Evolutionary conservation across 2,888 invertebrate species (phyloP), one percentile per base, ranked within the genome.

Genomic region (Zaprionus lineosus): DNA sequence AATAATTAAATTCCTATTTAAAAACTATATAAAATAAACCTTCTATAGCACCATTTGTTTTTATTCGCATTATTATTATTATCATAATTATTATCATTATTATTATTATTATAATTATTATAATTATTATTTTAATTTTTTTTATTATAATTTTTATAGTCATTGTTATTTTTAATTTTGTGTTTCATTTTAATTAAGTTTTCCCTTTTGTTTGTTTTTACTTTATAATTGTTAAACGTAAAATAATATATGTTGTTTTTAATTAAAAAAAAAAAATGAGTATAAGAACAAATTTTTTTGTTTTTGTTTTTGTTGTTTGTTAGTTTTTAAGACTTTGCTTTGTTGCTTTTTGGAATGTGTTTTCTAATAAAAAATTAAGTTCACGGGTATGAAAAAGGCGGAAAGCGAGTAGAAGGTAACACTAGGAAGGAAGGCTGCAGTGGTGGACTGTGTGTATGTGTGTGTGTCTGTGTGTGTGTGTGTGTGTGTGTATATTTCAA

Each of bases 41-140:
- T 86, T 85, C 86, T 79, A 86, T 86, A 79, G 79, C 79, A 79
- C 85, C 86, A 76, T 84, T 79, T 79, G 75, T 83, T 79, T 85
- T 78, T 84, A 65, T 70, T 61, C 65, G 64, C 34, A 88, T 87
- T 87, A 81, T 83, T 86, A 82, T 86, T 83, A 74, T 60, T 69
- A 59, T 46, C 51, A n/a, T n/a, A n/a, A n/a, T n/a, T n/a, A n/a
- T n/a, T n/a, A n/a, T n/a, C n/a, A 62, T 79, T 79, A 71, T 83
- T 79, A 83, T 78, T 84, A 65, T 70, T 61, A 88, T 87, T 87
- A 81, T 83, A 86, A 81, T 86, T 83, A 74, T 59, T 69, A 59
- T 46, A 48, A 62, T 56, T 61, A 55, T 50, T 8, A n/a, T 28
- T 16, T 44, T 48, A 28, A 74, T 83, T 74, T 69, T 55, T 41